These are phyloP conservation scores for Andrena hattorfiana DNA, from an alignment of 2,888 invertebrate genomes.

Conservation along the genomic window DNA sequence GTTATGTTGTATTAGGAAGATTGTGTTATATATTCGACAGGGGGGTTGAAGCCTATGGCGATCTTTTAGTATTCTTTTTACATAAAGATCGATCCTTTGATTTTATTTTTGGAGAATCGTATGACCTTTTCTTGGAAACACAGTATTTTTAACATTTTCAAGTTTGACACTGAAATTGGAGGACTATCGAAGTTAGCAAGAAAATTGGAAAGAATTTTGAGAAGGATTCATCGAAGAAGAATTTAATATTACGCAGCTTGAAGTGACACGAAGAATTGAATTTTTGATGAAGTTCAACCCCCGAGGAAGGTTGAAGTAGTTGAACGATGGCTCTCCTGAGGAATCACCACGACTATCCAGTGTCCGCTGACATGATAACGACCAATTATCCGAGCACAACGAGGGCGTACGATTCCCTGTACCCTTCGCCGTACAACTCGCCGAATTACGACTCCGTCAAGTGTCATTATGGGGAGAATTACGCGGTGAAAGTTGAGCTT, in stretches of 20 bases:
- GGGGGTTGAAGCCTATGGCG: background rate
- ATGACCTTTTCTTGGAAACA: background rate
- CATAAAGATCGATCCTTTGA: background rate
- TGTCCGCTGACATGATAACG: slow-evolving; percentile 75
- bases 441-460: slow-evolving; percentile 77
- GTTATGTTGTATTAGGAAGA: background rate
- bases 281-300: background rate
- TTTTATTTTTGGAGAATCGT: background rate
- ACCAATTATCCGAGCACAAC: slow-evolving; percentile 67
- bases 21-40: background rate
- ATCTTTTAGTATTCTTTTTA: background rate
- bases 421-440: slow-evolving; percentile 81
- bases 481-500: slow-evolving; percentile 71
- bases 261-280: background rate
- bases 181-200: background rate
- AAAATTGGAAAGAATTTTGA: background rate
- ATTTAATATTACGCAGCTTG: background rate
- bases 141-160: background rate
- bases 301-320: background rate
- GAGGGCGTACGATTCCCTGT: slow-evolving; percentile 75
- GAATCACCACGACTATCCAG: slow-evolving; percentile 78
- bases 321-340: slow-evolving; percentile 79
- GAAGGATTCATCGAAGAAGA: background rate
- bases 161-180: background rate
- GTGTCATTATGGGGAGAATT: slow-evolving; percentile 72